These are phyloP conservation scores for Gymnobelideus leadbeateri DNA, from an alignment of 2,113 vertebrate species.

Conservation along the genomic window DNA sequence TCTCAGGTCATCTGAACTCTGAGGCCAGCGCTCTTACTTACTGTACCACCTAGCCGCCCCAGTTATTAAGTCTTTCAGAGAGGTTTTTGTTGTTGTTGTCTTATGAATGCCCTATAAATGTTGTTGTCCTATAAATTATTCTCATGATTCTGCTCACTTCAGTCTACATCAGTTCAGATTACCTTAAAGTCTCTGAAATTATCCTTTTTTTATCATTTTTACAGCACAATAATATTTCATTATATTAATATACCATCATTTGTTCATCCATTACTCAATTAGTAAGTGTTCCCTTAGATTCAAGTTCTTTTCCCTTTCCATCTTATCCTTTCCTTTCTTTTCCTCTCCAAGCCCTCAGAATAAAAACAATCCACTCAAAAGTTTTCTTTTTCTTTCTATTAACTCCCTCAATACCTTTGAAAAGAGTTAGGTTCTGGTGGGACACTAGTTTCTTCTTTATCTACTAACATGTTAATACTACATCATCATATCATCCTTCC, in stretches of 20 bases:
- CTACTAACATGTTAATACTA: background rate
- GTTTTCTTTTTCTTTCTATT: background rate
- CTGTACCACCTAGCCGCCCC: no score
- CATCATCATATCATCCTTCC: background rate
- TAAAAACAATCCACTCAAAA: background rate
- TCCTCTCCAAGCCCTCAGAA: background rate
- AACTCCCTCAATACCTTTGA: background rate
- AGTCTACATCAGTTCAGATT: no score
- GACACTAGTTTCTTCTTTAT: background rate
- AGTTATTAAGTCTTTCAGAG: no score
- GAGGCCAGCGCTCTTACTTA: no score
- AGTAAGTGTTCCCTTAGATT: background rate
- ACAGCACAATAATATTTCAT: background rate
- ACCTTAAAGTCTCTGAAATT: no score
- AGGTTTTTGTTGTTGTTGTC: background rate
- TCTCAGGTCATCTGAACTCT: no score
- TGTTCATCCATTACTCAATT: background rate
- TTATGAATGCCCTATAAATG: background rate
- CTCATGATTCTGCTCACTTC: no score
- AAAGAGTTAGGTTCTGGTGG: background rate
- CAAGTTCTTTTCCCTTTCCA: background rate
- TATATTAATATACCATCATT: background rate
- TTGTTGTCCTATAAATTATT: background rate
- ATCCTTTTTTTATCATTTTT: background rate
- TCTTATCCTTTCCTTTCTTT: background rate